These are phyloP conservation scores for Neomorphus geoffroyi DNA, from an alignment of 2,797 vertebrate genomes.

Conservation along the genomic window DNA sequence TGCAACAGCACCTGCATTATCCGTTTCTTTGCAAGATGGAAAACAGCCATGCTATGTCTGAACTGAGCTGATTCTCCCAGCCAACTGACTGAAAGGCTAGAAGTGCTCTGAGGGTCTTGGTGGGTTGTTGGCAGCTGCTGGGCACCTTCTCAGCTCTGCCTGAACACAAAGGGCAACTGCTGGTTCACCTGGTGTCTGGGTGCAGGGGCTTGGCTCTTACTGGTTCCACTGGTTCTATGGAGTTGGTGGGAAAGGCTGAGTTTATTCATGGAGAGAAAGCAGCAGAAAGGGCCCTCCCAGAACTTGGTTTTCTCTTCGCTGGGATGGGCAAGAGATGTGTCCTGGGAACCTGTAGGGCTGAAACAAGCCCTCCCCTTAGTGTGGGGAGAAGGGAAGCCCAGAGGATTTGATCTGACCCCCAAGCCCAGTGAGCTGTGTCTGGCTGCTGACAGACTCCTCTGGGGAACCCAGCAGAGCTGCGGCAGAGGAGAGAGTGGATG, in stretches of 20 bases:
- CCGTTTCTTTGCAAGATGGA: background rate
- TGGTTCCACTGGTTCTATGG: background rate
- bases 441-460: background rate
- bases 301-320: accelerated
- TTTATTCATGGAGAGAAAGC: background rate
- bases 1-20: slow-evolving; percentile 45
- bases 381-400: background rate
- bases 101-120: background rate
- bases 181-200: background rate
- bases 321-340: background rate
- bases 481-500: too few relatives aligned
- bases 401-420: background rate
- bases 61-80: background rate
- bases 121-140: background rate
- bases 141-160: background rate
- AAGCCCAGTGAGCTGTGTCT: background rate
- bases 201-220: background rate
- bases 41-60: slow-evolving; percentile 10
- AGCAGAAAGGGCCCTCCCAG: background rate
- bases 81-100: background rate
- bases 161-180: background rate
- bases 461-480: background rate
- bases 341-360: accelerated
- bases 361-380: background rate
- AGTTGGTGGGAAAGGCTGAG: background rate